A percentile compares a stretch with the other conserved stretches of the same genome.
phyloP scores from a whole-genome alignment of 2,113 vertebrate species.

The Cyprinus carpio region DNA sequence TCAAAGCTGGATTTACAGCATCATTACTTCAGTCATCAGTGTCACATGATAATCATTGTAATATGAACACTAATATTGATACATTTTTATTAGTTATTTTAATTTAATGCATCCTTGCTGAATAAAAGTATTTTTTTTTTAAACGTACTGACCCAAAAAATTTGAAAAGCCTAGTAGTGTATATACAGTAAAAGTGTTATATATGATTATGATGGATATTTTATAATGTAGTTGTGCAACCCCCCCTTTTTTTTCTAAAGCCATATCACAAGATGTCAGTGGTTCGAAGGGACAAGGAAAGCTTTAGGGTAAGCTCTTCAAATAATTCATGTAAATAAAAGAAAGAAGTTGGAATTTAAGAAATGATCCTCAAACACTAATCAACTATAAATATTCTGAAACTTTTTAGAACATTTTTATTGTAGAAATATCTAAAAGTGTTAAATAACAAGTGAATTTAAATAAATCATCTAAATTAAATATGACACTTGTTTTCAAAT shows the following conservation, averaged over 20 bases:
- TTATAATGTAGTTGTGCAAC: not conserved
- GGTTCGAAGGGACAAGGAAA: not conserved
- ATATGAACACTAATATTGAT: too few species aligned
- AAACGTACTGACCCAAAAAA: not conserved
- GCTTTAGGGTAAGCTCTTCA: constrained; percentile 18
- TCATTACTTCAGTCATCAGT: not conserved
- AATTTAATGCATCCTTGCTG: not conserved
- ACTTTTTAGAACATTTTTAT: not conserved
- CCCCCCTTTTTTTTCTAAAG: not conserved
- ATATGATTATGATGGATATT: not conserved
- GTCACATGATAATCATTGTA: too few species aligned
- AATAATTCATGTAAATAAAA: not conserved
- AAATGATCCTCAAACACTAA: not conserved
- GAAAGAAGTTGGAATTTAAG: not conserved
- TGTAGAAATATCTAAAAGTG: not conserved
- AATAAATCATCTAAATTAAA: not conserved
- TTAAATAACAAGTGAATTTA: not conserved
- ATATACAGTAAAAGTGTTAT: not conserved
- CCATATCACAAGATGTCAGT: not conserved
- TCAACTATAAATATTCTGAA: not conserved
- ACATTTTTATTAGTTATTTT: too few species aligned
- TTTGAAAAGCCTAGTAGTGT: not conserved
- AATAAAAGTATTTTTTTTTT: not conserved
- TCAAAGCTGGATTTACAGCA: too few species aligned
- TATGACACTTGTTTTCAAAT: constrained; percentile 40